Base-by-base conservation (phyloP, 2,888 invertebrate genomes). In the Xanthorhoe designata region DNA sequence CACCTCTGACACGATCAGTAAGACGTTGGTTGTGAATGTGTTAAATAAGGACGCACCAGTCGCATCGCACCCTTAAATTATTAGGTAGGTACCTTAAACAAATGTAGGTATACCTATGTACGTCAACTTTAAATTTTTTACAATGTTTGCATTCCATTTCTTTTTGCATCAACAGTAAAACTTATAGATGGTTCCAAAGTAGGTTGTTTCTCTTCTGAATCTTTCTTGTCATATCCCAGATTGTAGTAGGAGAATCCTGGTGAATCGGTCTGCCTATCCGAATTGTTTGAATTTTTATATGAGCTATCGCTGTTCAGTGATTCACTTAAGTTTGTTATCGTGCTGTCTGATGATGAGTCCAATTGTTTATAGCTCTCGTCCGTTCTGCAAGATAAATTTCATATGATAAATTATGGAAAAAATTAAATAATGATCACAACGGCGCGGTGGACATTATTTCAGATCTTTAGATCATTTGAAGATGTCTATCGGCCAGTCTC, bases 131-230 rank as follows among this genome's bases (percentile, higher is more conserved):
- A 2, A 24, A 2, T 24, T 38, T 10, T 13, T 42, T 42, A 42
- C 13, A 8, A 51, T 42, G 18, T 58, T 38, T 52, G 29, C 15
- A 80, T 59, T 13, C 73, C 74, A 56, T 66, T 67, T 45, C 73
- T 74, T 58, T 78, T 83, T 6, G 78, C 66, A 35, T 83, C 80
- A 1, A 86, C 74, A 0, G 86, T 87, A 17, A 73, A 77, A 68
- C 68, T 82, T 0, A 73, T 61, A n/a, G 87, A 80, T 0, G 86
- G 85, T 38, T 87, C 83, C 61, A 86, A 72, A 0, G 81, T 81
- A 2, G 86, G 84, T 15, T 56, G 55, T 45, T 66, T 66, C 45
- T 67, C 58, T 45, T 69, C 57, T 6, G 58, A 58, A 18, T 66
- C 66, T 61, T 76, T 76, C 52, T 71, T 74, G 60, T 82, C 76